phyloP scores from a whole-genome alignment of 2,888 invertebrate genomes.

The Tiphia femorata region DNA sequence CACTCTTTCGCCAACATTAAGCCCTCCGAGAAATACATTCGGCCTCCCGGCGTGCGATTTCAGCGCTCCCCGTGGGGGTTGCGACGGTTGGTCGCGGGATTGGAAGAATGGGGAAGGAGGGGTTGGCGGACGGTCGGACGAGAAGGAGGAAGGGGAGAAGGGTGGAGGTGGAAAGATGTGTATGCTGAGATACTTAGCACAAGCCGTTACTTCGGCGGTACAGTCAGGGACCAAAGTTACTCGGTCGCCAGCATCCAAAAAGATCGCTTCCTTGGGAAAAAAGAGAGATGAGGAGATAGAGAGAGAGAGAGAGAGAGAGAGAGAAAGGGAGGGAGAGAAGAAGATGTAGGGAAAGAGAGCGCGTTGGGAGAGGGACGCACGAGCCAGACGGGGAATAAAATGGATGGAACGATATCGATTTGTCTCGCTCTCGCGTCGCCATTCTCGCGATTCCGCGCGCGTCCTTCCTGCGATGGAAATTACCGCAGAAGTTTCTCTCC shows the following conservation, averaged over 20 bases:
- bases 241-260: too few species aligned
- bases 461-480: too few species aligned
- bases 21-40: conserved; percentile 44
- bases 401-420: too few species aligned
- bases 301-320: too few species aligned
- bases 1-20: conserved; percentile 44
- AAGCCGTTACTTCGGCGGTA: conserved; percentile 47
- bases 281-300: too few species aligned
- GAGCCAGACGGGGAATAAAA: too few species aligned
- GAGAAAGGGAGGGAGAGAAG: neutral
- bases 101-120: conserved; percentile 13
- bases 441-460: too few species aligned
- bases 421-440: too few species aligned
- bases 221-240: conserved; percentile 38
- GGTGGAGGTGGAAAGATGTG: conserved; percentile 40
- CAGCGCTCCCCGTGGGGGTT: conserved; percentile 19
- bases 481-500: too few species aligned
- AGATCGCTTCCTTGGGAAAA: neutral
- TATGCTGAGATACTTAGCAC: conserved; percentile 45
- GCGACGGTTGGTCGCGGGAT: conserved; percentile 11
- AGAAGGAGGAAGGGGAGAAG: conserved; percentile 23
- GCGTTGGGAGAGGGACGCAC: too few species aligned
- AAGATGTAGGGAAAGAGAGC: neutral
- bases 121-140: conserved; percentile 16
- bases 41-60: conserved; percentile 36